These are phyloP conservation scores for Acanthiza pusilla DNA, from an alignment of 2,797 vertebrate species.

Conservation along the genomic window DNA sequence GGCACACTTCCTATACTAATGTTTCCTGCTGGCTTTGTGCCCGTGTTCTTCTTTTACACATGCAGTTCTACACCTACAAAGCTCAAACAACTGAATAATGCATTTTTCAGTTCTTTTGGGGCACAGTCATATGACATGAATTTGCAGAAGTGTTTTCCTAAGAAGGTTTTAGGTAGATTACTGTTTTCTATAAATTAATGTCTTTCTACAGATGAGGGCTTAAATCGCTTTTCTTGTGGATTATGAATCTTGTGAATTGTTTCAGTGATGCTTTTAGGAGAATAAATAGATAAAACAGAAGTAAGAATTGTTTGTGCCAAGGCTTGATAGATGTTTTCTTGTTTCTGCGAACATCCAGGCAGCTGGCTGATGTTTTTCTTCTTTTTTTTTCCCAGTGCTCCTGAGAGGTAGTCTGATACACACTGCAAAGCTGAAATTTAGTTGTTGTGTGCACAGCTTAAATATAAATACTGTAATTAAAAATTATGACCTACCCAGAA, in stretches of 20 bases:
- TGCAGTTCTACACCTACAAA: not conserved
- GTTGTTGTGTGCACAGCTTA: not conserved
- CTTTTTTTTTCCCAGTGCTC: not conserved
- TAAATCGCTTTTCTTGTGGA: not conserved
- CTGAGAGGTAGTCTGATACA: not conserved
- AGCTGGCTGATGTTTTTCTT: not conserved
- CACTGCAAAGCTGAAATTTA: not conserved
- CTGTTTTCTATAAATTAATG: conserved; percentile 10
- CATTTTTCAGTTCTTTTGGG: not conserved
- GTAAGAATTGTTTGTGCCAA: not conserved
- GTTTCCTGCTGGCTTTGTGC: not conserved
- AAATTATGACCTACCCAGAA: not conserved
- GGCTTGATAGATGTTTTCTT: not conserved
- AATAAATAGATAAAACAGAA: conserved; percentile 35
- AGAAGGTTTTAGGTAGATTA: conserved; percentile 15
- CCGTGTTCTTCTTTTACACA: fast-evolving
- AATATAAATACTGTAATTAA: conserved; percentile 15
- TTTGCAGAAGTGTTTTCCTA: not conserved
- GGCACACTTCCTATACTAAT: not conserved
- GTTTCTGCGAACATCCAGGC: not conserved
- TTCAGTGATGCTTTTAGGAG: conserved; percentile 14
- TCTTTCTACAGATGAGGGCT: not conserved
- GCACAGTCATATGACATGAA: not conserved
- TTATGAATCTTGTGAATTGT: conserved; percentile 17
- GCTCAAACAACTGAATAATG: not conserved